Evolutionary conservation across 1,140 invertebrate species (phyloP).

Genomic region (Leptoteleia sp.): DNA sequence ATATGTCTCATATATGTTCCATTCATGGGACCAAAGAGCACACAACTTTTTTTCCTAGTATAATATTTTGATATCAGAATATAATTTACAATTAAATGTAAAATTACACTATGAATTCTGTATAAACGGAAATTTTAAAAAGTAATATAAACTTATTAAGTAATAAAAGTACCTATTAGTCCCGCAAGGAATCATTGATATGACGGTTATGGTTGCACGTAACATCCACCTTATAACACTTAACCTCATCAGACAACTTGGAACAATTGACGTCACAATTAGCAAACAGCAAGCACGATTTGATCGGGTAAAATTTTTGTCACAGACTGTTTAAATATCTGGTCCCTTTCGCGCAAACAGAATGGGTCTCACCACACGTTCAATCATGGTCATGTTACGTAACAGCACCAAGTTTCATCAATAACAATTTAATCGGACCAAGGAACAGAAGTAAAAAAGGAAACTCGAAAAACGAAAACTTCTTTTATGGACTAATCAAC

Average conservation of each 20-base stretch:
- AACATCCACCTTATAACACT: slow-evolving; percentile 33
- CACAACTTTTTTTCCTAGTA: too few relatives aligned
- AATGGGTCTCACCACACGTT: slow-evolving; percentile 50
- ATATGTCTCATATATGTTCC: too few relatives aligned
- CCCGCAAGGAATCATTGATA: too few relatives aligned
- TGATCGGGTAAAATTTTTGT: slow-evolving; percentile 3
- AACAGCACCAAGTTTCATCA: slow-evolving; percentile 15
- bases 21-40: too few relatives aligned
- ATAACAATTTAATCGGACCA: slow-evolving; percentile 5
- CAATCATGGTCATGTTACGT: slow-evolving; percentile 54
- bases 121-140: too few relatives aligned
- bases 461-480: slow-evolving; percentile 10
- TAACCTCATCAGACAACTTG: slow-evolving; percentile 13
- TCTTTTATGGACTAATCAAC: background rate
- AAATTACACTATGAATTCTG: too few relatives aligned
- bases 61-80: too few relatives aligned
- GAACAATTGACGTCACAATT: slow-evolving; percentile 25
- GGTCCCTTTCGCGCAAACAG: slow-evolving; percentile 51
- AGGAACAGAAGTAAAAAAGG: slow-evolving; percentile 5
- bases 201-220: background rate
- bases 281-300: slow-evolving; percentile 6
- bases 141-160: too few relatives aligned
- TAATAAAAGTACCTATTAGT: too few relatives aligned
- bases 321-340: slow-evolving; percentile 48
- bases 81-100: too few relatives aligned